A percentile compares a stretch with the other conserved stretches of the same genome.
phyloP scores from a whole-genome alignment of 2,888 invertebrate genomes.

The Busseola fusca region DNA sequence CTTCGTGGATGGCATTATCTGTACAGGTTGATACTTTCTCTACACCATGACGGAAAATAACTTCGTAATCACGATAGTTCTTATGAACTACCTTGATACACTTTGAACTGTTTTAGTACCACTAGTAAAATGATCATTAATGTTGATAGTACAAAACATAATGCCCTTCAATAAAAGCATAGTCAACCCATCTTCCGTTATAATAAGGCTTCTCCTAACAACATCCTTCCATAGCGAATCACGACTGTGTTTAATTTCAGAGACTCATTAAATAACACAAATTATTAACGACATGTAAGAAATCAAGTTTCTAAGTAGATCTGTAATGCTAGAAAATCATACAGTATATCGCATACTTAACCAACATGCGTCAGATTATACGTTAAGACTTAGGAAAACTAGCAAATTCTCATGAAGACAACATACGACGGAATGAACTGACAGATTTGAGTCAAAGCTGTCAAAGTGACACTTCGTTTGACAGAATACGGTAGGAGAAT shows the following conservation, averaged over 20 bases:
- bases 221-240: conserved; percentile 50
- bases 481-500: conserved; percentile 23
- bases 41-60: conserved; percentile 19
- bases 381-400: conserved; percentile 12
- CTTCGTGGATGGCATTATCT: too few relatives aligned
- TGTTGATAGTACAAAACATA: neutral
- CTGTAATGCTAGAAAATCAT: conserved; percentile 42
- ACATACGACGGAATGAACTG: conserved; percentile 9
- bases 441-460: conserved; percentile 27
- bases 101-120: conserved; percentile 9
- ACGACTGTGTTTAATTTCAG: conserved; percentile 35
- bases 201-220: conserved; percentile 39
- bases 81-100: neutral
- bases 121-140: neutral
- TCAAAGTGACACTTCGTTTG: conserved; percentile 34
- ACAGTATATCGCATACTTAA: conserved; percentile 28
- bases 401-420: conserved; percentile 25
- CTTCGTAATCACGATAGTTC: conserved; percentile 17
- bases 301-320: conserved; percentile 40
- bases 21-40: conserved; percentile 26
- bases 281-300: conserved; percentile 28
- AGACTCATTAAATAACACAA: conserved; percentile 23
- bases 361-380: conserved; percentile 17
- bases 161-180: conserved; percentile 11
- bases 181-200: conserved; percentile 20